Evolutionary conservation across 1,140 invertebrate species (phyloP).

Genomic region (Dryas iulia): DNA sequence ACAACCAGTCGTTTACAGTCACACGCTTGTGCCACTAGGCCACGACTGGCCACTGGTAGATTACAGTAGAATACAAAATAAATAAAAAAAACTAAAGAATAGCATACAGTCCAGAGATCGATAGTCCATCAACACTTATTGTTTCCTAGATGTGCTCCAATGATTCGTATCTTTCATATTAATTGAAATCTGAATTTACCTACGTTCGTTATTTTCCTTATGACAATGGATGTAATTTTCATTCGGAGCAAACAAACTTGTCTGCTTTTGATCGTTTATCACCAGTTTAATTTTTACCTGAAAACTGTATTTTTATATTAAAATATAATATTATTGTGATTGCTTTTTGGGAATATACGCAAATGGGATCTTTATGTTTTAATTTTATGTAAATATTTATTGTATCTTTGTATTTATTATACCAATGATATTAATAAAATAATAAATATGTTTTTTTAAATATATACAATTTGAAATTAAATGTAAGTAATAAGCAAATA

Average conservation of each 20-base stretch:
- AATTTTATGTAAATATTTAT: no score
- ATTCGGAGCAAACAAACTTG: neutral
- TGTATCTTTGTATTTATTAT: no score
- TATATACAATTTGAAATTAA: no score
- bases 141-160: constrained; percentile 2
- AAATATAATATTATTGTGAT: neutral
- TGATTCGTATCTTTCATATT: constrained; percentile 6
- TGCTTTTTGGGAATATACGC: neutral
- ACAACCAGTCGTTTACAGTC: no score
- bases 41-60: neutral
- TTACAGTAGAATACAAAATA: neutral
- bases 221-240: constrained; percentile 1
- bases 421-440: no score
- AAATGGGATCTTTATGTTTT: no score
- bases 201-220: constrained; percentile 1
- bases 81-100: no score
- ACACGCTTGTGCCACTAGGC: no score
- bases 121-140: neutral
- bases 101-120: neutral
- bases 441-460: no score
- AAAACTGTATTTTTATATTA: neutral
- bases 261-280: neutral
- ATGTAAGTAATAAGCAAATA: no score
- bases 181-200: constrained; percentile 10
- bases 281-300: neutral